Base-by-base conservation (phyloP, 2,888 invertebrate species). In the Sarcophaga caerulescens region DNA sequence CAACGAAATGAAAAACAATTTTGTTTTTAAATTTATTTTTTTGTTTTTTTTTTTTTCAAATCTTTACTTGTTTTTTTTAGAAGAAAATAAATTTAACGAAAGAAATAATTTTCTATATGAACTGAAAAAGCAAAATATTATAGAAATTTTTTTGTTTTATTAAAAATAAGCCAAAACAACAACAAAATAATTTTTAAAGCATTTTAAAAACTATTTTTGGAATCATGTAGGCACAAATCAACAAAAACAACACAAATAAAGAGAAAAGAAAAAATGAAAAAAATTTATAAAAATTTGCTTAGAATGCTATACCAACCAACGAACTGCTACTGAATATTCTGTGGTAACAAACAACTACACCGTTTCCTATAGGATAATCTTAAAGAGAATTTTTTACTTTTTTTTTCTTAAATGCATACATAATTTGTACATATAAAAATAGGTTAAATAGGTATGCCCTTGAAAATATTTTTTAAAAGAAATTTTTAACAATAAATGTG, bases 171-270 rank as follows among this genome's bases (percentile, higher is more conserved):
- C 74, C 84, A 85, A 68, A 52, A 45, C 83, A 85, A 76, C 52
- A 83, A 70, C 35, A 81, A 81, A 77, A 74, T 81, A 88, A 84
- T 83, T 89, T 35, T 35, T 35, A 35, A 88, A 80, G 85, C 88
- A 87, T 80, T 35, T 35, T 35, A 82, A 69, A 80, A 88, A 84
- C 88, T 89, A 89, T 89, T 89, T 89, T 89, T 87, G 87, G 88
- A 88, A 87, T 78, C 75, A 76, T 84, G 88, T 88, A 87, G 87
- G 87, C 88, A 88, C 84, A 75, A 44, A 68, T 59, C 45, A 45
- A 78, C 57, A 84, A 81, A 23, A 65, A 52, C 52, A 52, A 52
- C 14, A 52, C 12, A 52, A 52, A 14, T 14, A 52, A 17, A 52
- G 5, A 52, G 5, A 10, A 52, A 52, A 52, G 5, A 52, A 14